Conservation (phyloP, 2,113 vertebrate genomes). For the Pithys albifrons region DNA sequence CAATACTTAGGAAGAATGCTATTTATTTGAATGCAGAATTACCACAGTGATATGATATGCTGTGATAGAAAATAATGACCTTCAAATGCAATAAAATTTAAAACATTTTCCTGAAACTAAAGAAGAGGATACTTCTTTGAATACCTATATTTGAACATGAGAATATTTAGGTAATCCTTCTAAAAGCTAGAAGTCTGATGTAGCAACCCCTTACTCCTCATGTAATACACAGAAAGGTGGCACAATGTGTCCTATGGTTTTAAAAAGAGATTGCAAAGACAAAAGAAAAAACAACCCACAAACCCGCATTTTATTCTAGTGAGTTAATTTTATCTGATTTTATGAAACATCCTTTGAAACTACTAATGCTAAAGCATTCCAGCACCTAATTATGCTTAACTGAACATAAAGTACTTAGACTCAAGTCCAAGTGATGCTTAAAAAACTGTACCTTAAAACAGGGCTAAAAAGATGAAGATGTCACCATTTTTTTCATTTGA, state of each 20-base stretch:
- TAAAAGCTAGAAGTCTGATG: background rate
- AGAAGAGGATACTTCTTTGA: background rate
- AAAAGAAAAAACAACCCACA: background rate
- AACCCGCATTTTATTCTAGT: background rate
- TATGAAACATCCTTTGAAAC: background rate
- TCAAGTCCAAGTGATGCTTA: background rate
- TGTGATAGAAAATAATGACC: background rate
- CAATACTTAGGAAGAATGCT: background rate
- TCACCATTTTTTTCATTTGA: background rate
- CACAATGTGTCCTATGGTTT: background rate
- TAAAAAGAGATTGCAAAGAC: background rate
- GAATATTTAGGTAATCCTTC: background rate
- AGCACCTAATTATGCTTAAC: background rate
- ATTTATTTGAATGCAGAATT: background rate
- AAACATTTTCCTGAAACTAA: background rate
- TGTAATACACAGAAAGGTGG: accelerated
- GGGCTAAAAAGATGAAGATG: background rate
- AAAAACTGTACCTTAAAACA: background rate
- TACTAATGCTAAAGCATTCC: background rate
- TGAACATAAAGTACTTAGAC: background rate
- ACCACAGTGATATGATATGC: background rate
- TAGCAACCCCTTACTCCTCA: background rate
- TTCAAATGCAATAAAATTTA: background rate
- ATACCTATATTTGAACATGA: background rate
- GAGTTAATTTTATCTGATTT: background rate